phyloP scores from a whole-genome alignment of 2,113 vertebrate species.

The Bubo scandiacus region DNA sequence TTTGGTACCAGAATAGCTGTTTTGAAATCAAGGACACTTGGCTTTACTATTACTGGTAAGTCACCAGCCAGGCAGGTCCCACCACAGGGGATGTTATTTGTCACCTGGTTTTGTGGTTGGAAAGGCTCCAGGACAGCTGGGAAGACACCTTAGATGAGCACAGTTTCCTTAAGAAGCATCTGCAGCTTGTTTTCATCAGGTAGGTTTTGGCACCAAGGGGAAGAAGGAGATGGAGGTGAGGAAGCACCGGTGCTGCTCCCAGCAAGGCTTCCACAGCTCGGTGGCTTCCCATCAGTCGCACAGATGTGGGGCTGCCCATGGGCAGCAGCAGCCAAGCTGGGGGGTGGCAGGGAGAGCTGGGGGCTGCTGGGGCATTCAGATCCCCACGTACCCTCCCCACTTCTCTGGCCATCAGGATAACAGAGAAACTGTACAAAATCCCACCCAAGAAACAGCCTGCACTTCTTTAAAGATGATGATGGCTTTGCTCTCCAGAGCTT shows the following conservation, averaged over 20 bases:
- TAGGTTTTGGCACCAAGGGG: background rate
- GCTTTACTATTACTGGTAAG: background rate
- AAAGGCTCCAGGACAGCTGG: background rate
- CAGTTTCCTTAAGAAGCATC: background rate
- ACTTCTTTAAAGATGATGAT: accelerated
- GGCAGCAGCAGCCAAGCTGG: accelerated
- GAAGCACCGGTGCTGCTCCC: background rate
- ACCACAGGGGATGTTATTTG: background rate
- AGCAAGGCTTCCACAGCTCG: accelerated
- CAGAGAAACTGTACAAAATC: background rate
- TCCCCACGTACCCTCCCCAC: background rate
- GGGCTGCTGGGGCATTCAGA: background rate
- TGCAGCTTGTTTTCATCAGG: background rate
- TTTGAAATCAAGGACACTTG: background rate
- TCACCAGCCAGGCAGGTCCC: background rate
- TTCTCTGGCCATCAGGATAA: background rate
- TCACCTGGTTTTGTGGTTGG: background rate
- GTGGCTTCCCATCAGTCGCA: accelerated
- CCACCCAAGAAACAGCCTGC: background rate
- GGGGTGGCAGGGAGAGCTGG: background rate
- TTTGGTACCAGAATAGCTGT: background rate
- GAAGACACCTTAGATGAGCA: background rate
- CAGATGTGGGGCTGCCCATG: background rate
- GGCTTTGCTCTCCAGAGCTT: background rate
- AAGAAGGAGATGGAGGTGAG: background rate